A percentile compares a stretch with the other conserved stretches of the same genome.
These are phyloP conservation scores for Procambarus clarkii DNA, from an alignment of 1,140 invertebrate genomes.

Conservation along the genomic window DNA sequence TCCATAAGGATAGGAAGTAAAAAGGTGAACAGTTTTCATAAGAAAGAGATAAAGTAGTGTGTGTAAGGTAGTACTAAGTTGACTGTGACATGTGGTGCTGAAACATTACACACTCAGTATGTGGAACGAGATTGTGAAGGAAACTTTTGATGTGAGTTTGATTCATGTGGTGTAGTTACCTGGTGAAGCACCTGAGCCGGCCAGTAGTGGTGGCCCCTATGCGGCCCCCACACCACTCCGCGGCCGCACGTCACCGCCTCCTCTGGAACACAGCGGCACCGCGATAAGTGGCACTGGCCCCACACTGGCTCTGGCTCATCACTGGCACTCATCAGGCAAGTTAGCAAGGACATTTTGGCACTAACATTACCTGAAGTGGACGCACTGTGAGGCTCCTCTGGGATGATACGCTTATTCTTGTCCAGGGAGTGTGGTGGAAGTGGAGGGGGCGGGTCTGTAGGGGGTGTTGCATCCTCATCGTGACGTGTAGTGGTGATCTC, in stretches of 20 bases:
- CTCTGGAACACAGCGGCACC: conserved; percentile 67
- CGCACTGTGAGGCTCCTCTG: conserved; percentile 62
- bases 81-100: background rate
- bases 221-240: conserved; percentile 66
- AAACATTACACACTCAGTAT: background rate
- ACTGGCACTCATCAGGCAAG: conserved; percentile 56
- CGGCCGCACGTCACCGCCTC: conserved; percentile 62
- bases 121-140: background rate
- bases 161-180: conserved; percentile 51
- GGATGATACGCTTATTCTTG: conserved; percentile 51
- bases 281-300: conserved; percentile 63
- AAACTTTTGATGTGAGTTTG: background rate
- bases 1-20: background rate
- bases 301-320: conserved; percentile 58
- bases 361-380: conserved; percentile 62
- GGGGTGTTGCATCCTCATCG: conserved; percentile 69
- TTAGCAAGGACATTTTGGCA: conserved; percentile 21
- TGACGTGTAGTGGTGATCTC: conserved; percentile 70
- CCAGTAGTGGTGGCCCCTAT: conserved; percentile 68
- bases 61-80: background rate
- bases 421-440: conserved; percentile 59
- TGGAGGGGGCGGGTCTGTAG: conserved; percentile 39
- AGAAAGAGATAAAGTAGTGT: background rate
- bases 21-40: background rate
- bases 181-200: conserved; percentile 64